Percentiles rank a stretch among this genome's conserved stretches.
These are phyloP conservation scores for Taeniopygia guttata DNA, from an alignment of 2,797 vertebrate genomes.

Conservation along the genomic window DNA sequence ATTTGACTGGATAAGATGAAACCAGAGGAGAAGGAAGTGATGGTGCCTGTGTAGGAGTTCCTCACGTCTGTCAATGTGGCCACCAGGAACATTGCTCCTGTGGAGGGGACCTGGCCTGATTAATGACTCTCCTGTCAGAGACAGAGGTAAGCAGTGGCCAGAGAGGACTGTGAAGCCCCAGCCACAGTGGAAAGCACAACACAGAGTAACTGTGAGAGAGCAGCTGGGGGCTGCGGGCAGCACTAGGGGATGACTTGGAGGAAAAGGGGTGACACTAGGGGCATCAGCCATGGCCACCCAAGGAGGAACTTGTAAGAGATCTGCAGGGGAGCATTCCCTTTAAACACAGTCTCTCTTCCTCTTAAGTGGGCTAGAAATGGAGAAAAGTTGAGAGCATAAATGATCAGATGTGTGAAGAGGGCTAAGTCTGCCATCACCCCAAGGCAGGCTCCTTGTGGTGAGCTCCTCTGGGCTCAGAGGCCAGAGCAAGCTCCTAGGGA, in stretches of 20 bases:
- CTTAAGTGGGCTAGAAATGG: not conserved
- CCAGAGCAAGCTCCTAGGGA: not conserved
- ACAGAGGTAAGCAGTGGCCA: not conserved
- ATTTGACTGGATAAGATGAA: not conserved
- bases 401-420: not conserved
- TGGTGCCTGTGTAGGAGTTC: not conserved
- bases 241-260: fast-evolving
- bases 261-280: not conserved
- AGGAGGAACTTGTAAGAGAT: not conserved
- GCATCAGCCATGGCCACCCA: not conserved
- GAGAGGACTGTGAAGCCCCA: not conserved
- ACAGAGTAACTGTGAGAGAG: not conserved
- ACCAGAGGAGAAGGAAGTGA: not conserved
- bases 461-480: not conserved
- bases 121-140: not conserved
- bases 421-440: not conserved
- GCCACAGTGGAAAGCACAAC: not conserved
- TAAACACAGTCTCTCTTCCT: not conserved
- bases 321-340: not conserved
- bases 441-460: not conserved
- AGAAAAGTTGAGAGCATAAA: not conserved
- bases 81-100: not conserved
- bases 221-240: fast-evolving
- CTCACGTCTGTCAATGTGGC: not conserved
- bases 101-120: not conserved